A percentile compares a stretch with the other conserved stretches of the same genome.
Conservation (phyloP, 2,113 vertebrate species). For the Cephalophus harveyi region DNA sequence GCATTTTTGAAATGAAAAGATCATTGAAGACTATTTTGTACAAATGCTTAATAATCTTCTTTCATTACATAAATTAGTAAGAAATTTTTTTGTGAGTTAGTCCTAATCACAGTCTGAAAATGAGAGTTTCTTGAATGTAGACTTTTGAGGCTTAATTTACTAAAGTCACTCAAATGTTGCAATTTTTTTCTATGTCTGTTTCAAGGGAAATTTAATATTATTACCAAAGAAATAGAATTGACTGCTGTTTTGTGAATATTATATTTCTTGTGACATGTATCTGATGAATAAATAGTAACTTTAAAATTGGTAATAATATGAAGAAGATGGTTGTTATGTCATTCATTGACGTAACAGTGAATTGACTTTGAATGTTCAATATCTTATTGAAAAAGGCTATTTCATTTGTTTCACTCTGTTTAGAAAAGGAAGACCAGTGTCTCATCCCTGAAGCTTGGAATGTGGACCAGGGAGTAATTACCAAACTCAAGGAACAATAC, state of each 20-base stretch:
- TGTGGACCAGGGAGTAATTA: conserved; percentile 99
- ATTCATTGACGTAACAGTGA: conserved; percentile 25
- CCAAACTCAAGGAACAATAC: conserved; percentile 99
- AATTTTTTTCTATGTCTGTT: conserved; percentile 9
- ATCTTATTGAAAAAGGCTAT: conserved; percentile 84
- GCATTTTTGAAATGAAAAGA: neutral
- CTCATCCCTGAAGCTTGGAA: conserved; percentile 98
- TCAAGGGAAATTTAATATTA: conserved; percentile 16
- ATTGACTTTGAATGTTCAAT: conserved; percentile 40
- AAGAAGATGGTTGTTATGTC: conserved; percentile 23
- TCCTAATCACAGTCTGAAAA: neutral
- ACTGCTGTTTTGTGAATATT: neutral
- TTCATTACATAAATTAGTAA: neutral
- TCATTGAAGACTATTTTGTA: neutral
- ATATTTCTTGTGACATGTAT: conserved; percentile 14
- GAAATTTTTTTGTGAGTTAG: neutral
- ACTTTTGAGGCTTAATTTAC: neutral
- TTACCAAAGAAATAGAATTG: neutral
- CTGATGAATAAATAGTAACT: neutral
- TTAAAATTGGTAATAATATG: neutral
- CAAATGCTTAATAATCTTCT: neutral
- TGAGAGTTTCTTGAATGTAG: neutral
- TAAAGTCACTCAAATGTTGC: neutral
- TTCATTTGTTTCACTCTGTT: conserved; percentile 92
- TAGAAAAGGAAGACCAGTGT: conserved; percentile 99